phyloP scores from a whole-genome alignment of 2,113 vertebrate species.

The Pavo muticus region DNA sequence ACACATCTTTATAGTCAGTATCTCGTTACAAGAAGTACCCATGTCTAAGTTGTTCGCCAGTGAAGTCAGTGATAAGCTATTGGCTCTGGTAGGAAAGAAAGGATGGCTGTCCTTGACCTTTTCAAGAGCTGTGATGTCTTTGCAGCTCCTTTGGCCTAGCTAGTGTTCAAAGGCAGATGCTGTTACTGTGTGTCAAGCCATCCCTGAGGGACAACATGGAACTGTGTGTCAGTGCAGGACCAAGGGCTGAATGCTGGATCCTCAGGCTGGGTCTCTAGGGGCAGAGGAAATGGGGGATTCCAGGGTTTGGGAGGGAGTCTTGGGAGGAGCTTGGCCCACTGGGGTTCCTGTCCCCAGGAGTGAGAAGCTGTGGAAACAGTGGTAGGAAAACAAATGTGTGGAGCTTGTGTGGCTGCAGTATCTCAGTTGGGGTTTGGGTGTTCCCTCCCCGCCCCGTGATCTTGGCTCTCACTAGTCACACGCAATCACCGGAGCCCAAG shows the following conservation, averaged over 20 bases:
- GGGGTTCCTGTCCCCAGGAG: not conserved
- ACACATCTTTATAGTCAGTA: not conserved
- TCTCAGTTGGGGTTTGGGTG: not conserved
- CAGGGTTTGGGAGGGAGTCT: not conserved
- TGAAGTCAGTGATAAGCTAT: not conserved
- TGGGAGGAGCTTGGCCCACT: not conserved
- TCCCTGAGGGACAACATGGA: rapidly evolving
- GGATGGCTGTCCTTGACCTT: not conserved
- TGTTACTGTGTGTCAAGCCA: rapidly evolving
- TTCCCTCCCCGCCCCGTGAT: rapidly evolving
- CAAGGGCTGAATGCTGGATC: not conserved
- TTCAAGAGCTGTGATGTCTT: not conserved
- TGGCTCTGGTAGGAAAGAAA: not conserved
- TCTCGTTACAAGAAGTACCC: not conserved
- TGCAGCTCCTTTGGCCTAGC: not conserved
- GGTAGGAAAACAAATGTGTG: not conserved
- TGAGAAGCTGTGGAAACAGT: not conserved
- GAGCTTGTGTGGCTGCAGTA: not conserved
- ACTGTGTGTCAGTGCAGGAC: not conserved
- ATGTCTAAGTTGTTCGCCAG: not conserved
- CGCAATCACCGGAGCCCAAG: not conserved
- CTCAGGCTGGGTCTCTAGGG: not conserved
- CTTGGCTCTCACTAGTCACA: not conserved
- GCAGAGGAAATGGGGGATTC: not conserved
- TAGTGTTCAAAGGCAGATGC: not conserved